Conservation (phyloP, 2,888 invertebrate genomes). For the Hypomecis atomaria region DNA sequence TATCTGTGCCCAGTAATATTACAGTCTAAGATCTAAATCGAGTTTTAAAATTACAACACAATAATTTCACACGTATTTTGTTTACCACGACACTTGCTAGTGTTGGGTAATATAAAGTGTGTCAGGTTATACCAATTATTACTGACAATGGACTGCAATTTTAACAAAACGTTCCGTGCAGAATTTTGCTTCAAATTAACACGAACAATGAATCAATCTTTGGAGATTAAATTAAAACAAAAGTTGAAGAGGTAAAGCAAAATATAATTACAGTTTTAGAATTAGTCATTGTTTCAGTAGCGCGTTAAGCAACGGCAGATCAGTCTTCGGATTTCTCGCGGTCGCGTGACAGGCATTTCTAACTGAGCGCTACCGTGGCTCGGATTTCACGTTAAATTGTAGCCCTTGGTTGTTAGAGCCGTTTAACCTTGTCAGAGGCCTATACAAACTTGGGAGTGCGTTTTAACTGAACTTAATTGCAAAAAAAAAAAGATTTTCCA, state of each 20-base stretch:
- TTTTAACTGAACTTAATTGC: too few species aligned
- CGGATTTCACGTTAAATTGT: too few species aligned
- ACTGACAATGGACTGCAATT: constrained; percentile 1
- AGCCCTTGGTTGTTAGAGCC: too few species aligned
- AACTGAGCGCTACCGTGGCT: too few species aligned
- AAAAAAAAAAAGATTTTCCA: too few species aligned
- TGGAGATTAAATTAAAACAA: neutral
- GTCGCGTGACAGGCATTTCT: too few species aligned
- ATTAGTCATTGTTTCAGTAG: too few species aligned
- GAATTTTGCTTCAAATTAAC: neutral
- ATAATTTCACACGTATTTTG: constrained; percentile 13
- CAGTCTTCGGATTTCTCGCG: too few species aligned
- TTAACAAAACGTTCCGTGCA: neutral
- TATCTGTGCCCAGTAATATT: neutral
- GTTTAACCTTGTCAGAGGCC: too few species aligned
- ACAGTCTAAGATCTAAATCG: constrained; percentile 1
- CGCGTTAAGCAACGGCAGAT: too few species aligned
- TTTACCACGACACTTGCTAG: constrained; percentile 10
- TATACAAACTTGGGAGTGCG: too few species aligned
- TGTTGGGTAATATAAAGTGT: constrained; percentile 1
- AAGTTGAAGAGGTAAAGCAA: neutral
- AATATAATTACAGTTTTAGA: neutral
- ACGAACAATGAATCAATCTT: neutral
- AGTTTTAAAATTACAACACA: constrained; percentile 1
- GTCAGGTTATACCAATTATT: constrained; percentile 5